phyloP scores from a whole-genome alignment of 1,140 invertebrate genomes.

The Bombus pyrosoma region DNA sequence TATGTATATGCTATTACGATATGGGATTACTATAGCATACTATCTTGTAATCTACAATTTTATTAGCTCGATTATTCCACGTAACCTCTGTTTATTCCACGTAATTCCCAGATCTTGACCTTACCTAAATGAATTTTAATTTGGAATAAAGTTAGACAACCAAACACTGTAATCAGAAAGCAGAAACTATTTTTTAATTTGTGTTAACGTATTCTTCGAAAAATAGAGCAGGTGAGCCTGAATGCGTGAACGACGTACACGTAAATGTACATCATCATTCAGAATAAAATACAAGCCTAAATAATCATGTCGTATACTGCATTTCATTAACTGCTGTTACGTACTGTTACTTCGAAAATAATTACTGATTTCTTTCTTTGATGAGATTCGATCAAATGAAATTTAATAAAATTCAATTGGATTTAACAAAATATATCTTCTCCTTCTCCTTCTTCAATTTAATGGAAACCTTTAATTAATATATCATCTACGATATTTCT shows the following conservation, averaged over 20 bases:
- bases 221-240: background rate
- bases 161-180: background rate
- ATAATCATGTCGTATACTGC: background rate
- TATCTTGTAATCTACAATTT: background rate
- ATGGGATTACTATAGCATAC: too few relatives aligned
- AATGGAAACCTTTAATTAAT: background rate
- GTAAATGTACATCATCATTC: too few relatives aligned
- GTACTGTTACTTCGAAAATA: too few relatives aligned
- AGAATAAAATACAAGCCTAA: background rate
- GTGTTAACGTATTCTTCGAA: background rate
- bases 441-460: too few relatives aligned
- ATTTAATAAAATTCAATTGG: too few relatives aligned
- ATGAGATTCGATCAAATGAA: too few relatives aligned
- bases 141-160: background rate
- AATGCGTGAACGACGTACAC: background rate
- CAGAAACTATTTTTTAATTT: background rate
- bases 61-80: background rate
- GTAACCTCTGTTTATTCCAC: background rate
- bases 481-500: background rate
- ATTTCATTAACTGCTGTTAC: background rate
- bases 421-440: too few relatives aligned
- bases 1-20: too few relatives aligned
- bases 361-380: too few relatives aligned
- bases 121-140: background rate
- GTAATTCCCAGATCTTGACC: background rate